Conservation (phyloP, 2,113 vertebrate species). For the Todiramphus chloris region DNA sequence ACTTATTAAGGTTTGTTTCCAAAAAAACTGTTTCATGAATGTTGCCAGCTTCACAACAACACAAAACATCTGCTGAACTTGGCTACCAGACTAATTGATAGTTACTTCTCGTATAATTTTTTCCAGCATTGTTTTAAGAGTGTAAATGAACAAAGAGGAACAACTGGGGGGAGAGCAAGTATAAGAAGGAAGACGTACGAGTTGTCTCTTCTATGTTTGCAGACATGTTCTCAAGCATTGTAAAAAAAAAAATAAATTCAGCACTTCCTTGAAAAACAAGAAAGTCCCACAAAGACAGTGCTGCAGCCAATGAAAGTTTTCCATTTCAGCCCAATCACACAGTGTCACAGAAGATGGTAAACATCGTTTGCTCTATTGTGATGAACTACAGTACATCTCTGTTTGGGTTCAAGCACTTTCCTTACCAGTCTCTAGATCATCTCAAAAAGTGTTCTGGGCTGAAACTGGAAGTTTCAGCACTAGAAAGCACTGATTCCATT, state of each 20-base stretch:
- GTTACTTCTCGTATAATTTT: not conserved
- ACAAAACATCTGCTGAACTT: slow-evolving; percentile 49
- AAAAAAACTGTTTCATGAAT: not conserved
- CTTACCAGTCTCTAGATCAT: not conserved
- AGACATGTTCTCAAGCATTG: not conserved
- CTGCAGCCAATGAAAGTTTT: not conserved
- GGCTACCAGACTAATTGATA: not conserved
- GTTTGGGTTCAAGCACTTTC: not conserved
- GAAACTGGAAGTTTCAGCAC: not conserved
- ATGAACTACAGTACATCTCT: not conserved
- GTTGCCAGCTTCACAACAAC: slow-evolving; percentile 5
- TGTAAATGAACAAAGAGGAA: not conserved
- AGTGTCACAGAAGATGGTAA: not conserved
- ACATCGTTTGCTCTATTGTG: not conserved
- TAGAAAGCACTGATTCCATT: not conserved
- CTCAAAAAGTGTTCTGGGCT: not conserved
- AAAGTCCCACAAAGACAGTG: not conserved
- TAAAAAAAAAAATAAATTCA: not conserved
- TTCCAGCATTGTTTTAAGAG: not conserved
- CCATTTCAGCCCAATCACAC: not conserved
- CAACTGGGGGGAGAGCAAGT: not conserved
- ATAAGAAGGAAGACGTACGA: not conserved
- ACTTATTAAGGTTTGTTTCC: not conserved
- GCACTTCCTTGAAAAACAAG: not conserved
- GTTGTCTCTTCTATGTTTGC: not conserved